Evolutionary conservation across 1,140 invertebrate genomes (phyloP).

Genomic region (Agrypnia vestita): DNA sequence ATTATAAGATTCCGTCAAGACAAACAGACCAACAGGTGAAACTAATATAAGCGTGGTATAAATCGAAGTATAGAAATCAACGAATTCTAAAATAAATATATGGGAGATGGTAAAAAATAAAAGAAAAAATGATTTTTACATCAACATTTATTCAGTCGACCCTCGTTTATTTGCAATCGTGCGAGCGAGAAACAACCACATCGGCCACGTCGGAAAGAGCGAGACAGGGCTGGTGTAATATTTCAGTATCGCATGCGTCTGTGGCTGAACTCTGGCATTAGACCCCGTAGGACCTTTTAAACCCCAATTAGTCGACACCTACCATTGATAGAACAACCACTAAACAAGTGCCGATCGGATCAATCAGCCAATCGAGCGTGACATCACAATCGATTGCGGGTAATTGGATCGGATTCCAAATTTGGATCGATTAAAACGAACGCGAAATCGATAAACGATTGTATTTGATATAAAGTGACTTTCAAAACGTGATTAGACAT

Average conservation of each 20-base stretch:
- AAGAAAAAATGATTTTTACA: background rate
- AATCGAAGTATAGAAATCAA: too few relatives aligned
- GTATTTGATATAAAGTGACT: too few relatives aligned
- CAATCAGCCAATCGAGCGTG: conserved; percentile 19
- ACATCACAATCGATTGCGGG: too few relatives aligned
- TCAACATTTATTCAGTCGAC: background rate
- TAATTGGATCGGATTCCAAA: too few relatives aligned
- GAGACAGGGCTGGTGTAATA: conserved; percentile 18
- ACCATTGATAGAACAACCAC: conserved; percentile 51
- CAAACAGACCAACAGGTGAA: too few relatives aligned
- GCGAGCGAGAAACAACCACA: conserved; percentile 13
- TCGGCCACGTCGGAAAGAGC: background rate
- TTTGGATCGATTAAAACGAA: too few relatives aligned
- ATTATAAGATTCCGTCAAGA: too few relatives aligned
- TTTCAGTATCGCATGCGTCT: conserved; percentile 1
- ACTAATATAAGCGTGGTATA: too few relatives aligned
- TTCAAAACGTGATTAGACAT: too few relatives aligned
- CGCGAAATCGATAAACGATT: too few relatives aligned
- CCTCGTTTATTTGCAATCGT: conserved; percentile 49
- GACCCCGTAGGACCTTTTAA: conserved; percentile 52
- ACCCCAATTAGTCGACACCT: conserved; percentile 58
- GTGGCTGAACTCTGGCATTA: conserved; percentile 28
- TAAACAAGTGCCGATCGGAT: conserved; percentile 35
- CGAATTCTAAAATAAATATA: too few relatives aligned
- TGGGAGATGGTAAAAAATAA: too few relatives aligned